Percentiles rank a stretch among this genome's conserved stretches.
Conservation (phyloP, 2,888 invertebrate genomes). For the Lasioglossum villosulum region DNA sequence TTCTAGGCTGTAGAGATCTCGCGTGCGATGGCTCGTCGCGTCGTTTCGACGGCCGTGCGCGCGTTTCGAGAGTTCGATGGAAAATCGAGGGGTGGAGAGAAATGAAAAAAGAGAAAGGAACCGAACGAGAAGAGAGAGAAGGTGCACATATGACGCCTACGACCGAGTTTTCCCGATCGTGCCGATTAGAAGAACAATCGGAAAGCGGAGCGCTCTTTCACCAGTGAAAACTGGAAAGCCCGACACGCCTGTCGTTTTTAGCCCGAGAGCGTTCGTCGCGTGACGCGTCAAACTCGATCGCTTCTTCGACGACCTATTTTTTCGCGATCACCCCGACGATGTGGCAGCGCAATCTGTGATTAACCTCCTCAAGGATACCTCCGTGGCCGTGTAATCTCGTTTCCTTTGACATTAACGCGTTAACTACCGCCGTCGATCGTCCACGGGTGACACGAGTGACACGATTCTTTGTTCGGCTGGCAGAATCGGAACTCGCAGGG, state of each 20-base stretch:
- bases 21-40: slow-evolving; percentile 10
- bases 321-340: slow-evolving; percentile 25
- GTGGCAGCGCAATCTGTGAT: slow-evolving; percentile 25
- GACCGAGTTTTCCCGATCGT: slow-evolving; percentile 16
- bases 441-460: background rate
- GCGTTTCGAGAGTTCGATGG: slow-evolving; percentile 8
- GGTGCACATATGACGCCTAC: background rate
- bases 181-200: slow-evolving; percentile 1
- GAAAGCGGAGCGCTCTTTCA: slow-evolving; percentile 13
- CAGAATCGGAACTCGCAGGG: background rate
- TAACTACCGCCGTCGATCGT: background rate
- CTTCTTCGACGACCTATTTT: slow-evolving; percentile 40
- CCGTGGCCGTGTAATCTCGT: background rate
- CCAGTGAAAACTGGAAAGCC: slow-evolving; percentile 71
- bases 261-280: slow-evolving; percentile 16
- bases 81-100: background rate
- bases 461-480: background rate
- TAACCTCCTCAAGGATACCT: slow-evolving; percentile 8
- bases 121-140: background rate
- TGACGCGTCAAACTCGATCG: slow-evolving; percentile 3
- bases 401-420: background rate
- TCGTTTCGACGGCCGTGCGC: background rate
- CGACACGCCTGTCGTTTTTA: slow-evolving; percentile 14
- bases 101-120: background rate
- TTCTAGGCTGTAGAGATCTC: slow-evolving; percentile 54